Evolutionary conservation across 1,140 invertebrate species (phyloP), one percentile per base, ranked within the genome.

Genomic region (Aphelenchoides avenae): DNA sequence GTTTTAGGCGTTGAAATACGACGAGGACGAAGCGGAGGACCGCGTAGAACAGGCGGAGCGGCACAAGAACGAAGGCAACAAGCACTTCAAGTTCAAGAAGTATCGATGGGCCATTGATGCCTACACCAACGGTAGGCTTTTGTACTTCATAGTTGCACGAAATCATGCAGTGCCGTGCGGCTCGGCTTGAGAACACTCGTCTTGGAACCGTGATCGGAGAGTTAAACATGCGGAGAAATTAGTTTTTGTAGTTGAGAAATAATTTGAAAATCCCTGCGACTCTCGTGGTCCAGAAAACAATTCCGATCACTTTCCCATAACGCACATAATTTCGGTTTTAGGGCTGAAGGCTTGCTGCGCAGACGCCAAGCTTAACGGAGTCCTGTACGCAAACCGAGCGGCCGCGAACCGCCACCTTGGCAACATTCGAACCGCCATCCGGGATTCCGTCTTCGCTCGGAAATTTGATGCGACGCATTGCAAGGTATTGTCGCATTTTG

Each of bases 21-120:
- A 71, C 34, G 40, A 64, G 7, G 50, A 61, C 22, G 40, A 37
- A 34, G 43, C 30, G 11, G 42, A 62, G 42, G 60, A 57, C 33
- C 66, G 61, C 79, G 20, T 77, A 84, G 91, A 92, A 74, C 80
- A 91, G 33, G 91, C 92, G 0, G 79, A 81, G 5, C 87, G 85
- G 70, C 94, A 94, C 76, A 96, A 96, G 79, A 87, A 92, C 46
- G 93, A 97, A 82, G 94, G 93, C 1, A 94, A 95, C 78, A 87
- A 89, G 64, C 89, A 93, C 80, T 96, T 91, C 74, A 91, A 92
- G 73, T 84, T 87, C 70, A 94, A 93, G 76, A 94, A 95, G 70
- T 97, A 93, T 78, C 82, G 88, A 62, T 81, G 90, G 66, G 89
- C 92, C 1, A 85, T 93, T 67, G 79, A 86, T 42, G 84, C 84